Conservation (phyloP, 1,140 invertebrate genomes). For the Aphelinus atriplicis region DNA sequence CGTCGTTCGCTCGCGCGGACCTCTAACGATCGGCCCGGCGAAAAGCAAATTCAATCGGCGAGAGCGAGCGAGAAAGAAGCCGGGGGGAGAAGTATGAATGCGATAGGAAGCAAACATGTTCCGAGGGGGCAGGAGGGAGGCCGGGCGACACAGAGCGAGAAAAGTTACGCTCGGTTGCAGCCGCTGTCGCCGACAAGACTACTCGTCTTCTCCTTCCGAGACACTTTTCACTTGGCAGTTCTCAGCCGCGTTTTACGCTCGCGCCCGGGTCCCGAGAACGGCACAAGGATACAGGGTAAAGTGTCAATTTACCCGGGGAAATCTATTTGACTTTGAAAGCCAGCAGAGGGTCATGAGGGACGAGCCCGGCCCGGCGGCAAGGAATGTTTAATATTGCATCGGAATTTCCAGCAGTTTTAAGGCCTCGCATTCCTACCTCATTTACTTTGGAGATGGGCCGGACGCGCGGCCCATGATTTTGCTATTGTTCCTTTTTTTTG, state of each 20-base stretch:
- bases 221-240: neutral
- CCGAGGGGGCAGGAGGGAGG: slow-evolving; percentile 33
- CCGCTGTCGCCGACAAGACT: slow-evolving; percentile 18
- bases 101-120: slow-evolving; percentile 44
- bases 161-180: neutral
- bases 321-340: slow-evolving; percentile 21
- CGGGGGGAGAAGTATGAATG: slow-evolving; percentile 41
- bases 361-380: neutral
- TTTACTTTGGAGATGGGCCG: no score
- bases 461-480: neutral
- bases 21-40: slow-evolving; percentile 43
- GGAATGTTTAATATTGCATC: slow-evolving; percentile 1
- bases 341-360: neutral
- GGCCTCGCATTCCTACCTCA: no score
- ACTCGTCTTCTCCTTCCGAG: slow-evolving; percentile 13
- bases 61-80: slow-evolving; percentile 27
- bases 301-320: slow-evolving; percentile 22
- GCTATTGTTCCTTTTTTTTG: neutral
- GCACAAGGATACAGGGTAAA: slow-evolving; percentile 9
- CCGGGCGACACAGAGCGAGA: neutral
- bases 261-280: neutral
- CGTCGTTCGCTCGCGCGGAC: slow-evolving; percentile 34
- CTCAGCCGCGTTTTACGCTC: neutral
- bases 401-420: slow-evolving; percentile 7
- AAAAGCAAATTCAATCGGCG: slow-evolving; percentile 45